phyloP scores from a whole-genome alignment of 2,797 vertebrate species.

The Stomatorhinus walkeri region DNA sequence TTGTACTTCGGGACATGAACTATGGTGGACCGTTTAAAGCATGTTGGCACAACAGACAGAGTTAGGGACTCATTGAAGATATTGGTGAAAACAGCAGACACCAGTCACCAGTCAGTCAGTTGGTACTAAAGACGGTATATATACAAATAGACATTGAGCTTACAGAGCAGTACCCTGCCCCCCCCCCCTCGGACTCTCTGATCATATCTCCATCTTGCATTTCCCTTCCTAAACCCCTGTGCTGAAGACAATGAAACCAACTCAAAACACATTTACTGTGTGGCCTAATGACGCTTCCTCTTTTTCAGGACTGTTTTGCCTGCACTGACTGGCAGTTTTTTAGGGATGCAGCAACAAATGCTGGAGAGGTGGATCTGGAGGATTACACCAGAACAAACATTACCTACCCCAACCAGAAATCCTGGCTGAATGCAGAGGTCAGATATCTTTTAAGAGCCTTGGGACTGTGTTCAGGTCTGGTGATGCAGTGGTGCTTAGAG shows the following conservation, averaged over 20 bases:
- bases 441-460: neutral
- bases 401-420: too few relatives aligned
- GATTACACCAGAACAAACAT: neutral
- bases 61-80: too few relatives aligned
- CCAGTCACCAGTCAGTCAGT: too few relatives aligned
- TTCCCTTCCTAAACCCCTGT: neutral
- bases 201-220: neutral
- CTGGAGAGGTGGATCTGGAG: neutral
- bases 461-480: neutral
- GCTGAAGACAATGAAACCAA: neutral
- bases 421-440: too few relatives aligned
- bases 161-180: neutral
- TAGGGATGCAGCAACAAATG: neutral
- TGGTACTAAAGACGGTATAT: neutral
- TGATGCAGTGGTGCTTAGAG: neutral
- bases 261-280: neutral
- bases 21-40: too few relatives aligned
- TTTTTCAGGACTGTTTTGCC: neutral
- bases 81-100: too few relatives aligned
- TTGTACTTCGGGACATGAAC: too few relatives aligned
- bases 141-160: neutral
- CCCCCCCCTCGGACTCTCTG: neutral
- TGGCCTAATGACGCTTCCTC: neutral
- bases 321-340: neutral
- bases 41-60: too few relatives aligned